Evolutionary conservation across 1,140 invertebrate species (phyloP), one percentile per base, ranked within the genome.

Genomic region (Acromyrmex echinatior): DNA sequence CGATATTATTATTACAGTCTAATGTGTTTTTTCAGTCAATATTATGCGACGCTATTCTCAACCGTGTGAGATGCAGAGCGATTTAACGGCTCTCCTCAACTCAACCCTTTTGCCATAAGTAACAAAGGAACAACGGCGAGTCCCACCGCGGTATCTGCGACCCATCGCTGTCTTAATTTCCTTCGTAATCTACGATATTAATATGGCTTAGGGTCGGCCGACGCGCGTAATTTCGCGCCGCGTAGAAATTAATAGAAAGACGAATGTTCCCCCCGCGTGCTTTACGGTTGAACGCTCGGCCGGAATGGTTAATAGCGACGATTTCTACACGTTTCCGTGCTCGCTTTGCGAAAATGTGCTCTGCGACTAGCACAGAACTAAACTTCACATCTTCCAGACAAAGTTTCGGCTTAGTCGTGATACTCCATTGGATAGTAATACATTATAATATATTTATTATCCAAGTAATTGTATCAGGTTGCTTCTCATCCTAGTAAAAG

Each of bases 171-270:
- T 93, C 92, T 94, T 94, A 93, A 94, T 94, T 94, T 94, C 90
- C 87, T 91, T 91, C 88, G 87, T 94, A 94, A 94, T 94, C 93
- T 93, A 79, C 89, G 91, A 94, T 93, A 94, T 94, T 94, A 94
- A 94, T 94, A 94, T 93, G 90, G 93, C 93, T 94, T 94, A 94
- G 91, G 87, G 87, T 91, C 88, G 92, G 73, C 80, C 91, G 70
- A 62, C 80, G 88, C 82, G 80, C 92, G 81, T 90, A 91, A 92
- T 91, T 91, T 91, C 87, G 74, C 87, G 71, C 70, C 84, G 87
- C 86, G 71, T 45, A 86, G 90, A 87, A 89, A 89, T 91, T 91
- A 81, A 91, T 91, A 89, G 90, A 91, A 91, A 91, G 90, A 91
- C 84, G 87, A 91, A 91, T 88, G 80, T 84, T 85, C 35, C 82